These are phyloP conservation scores for Chaetophractus vellerosus DNA, from an alignment of 2,797 vertebrate genomes.

Conservation along the genomic window DNA sequence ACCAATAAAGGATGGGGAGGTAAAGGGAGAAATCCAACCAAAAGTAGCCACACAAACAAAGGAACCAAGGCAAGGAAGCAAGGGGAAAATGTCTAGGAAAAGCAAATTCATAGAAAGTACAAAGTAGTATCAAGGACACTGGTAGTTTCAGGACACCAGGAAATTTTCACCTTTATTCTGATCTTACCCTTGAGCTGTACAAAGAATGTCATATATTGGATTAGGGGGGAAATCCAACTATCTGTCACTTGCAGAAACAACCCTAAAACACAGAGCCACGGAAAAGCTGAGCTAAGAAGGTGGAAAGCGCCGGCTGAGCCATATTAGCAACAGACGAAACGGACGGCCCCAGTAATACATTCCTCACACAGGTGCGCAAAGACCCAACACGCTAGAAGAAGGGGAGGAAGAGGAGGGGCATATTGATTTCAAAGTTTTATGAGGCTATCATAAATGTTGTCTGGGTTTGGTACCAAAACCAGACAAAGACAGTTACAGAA, in stretches of 20 bases:
- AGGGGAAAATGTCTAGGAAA: background rate
- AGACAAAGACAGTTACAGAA: background rate
- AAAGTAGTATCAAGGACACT: accelerated
- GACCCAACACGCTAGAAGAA: background rate
- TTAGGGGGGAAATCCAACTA: background rate
- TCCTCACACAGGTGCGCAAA: background rate
- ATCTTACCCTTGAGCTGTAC: background rate
- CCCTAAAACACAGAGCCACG: too few species aligned
- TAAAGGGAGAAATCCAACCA: background rate
- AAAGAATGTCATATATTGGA: background rate
- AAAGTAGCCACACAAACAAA: background rate
- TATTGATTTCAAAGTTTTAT: background rate
- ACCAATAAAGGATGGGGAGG: background rate
- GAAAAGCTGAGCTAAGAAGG: background rate
- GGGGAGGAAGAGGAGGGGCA: background rate
- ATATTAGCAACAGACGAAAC: too few species aligned
- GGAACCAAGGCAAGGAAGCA: background rate
- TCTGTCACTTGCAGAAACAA: background rate
- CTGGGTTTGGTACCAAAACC: background rate
- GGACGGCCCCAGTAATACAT: too few species aligned
- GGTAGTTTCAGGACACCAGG: accelerated
- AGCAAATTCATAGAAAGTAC: background rate
- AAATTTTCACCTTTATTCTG: background rate
- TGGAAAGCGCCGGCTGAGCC: background rate
- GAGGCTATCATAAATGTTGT: background rate